These are phyloP conservation scores for Nicator chloris DNA, from an alignment of 2,113 vertebrate genomes.

Conservation along the genomic window DNA sequence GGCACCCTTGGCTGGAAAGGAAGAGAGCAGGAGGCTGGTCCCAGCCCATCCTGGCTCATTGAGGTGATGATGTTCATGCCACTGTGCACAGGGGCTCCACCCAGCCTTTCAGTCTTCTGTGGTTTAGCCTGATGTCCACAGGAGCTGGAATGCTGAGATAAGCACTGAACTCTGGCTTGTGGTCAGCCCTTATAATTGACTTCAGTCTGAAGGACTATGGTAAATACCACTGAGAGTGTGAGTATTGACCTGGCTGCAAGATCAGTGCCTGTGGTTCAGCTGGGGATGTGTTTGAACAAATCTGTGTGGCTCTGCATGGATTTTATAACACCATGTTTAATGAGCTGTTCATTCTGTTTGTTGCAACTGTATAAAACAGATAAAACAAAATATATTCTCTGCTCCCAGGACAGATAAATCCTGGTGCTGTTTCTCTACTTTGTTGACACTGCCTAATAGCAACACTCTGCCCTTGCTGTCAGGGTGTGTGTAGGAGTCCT, in stretches of 20 bases:
- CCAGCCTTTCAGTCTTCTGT: not conserved
- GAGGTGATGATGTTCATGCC: fast-evolving
- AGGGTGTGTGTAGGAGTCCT: not conserved
- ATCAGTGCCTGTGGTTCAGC: not conserved
- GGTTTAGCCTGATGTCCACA: not conserved
- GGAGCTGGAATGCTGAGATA: not conserved
- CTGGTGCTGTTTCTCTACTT: not conserved
- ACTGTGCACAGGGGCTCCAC: not conserved
- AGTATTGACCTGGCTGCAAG: not conserved
- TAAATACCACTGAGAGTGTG: not conserved
- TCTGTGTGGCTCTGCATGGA: too few species aligned
- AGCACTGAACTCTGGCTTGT: not conserved
- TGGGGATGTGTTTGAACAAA: not conserved
- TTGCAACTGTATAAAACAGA: not conserved
- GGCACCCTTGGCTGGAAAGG: not conserved
- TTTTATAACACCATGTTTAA: not conserved
- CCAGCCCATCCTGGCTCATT: not conserved
- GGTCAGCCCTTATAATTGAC: not conserved
- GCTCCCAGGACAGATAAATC: not conserved
- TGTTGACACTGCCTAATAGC: not conserved
- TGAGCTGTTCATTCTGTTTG: not conserved
- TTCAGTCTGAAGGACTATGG: not conserved
- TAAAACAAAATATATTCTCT: not conserved
- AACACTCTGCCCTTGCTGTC: not conserved
- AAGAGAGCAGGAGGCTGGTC: not conserved